Conservation (phyloP, 2,113 vertebrate genomes). For the Sebastes fasciatus region DNA sequence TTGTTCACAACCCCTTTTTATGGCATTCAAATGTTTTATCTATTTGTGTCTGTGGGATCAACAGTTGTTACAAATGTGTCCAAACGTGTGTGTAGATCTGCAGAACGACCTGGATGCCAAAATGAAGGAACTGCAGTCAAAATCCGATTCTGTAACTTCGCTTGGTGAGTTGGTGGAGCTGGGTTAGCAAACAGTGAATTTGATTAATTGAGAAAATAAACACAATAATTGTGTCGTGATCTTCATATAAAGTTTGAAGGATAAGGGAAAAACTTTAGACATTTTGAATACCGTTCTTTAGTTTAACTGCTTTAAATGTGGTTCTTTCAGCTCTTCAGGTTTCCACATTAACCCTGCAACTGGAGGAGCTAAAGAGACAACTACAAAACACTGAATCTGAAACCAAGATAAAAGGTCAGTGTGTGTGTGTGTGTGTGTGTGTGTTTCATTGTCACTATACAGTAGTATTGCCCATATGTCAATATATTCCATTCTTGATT, state of each 20-base stretch:
- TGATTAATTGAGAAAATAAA: neutral
- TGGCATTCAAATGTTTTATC: neutral
- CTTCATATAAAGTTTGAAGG: neutral
- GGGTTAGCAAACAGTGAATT: neutral
- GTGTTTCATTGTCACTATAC: neutral
- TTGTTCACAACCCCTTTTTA: neutral
- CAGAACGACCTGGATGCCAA: constrained; percentile 49
- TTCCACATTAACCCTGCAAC: constrained; percentile 40
- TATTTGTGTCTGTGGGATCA: neutral
- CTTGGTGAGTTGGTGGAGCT: constrained; percentile 49
- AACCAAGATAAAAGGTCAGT: constrained; percentile 43
- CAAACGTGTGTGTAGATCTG: constrained; percentile 34
- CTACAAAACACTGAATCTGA: constrained; percentile 28
- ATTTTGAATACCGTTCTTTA: neutral
- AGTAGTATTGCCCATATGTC: neutral
- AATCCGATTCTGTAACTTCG: constrained; percentile 37
- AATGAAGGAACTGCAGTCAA: constrained; percentile 35
- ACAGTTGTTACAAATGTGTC: neutral
- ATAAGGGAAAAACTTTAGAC: neutral
- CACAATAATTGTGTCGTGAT: neutral
- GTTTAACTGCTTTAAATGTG: neutral
- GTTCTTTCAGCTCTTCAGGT: constrained; percentile 62
- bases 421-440: neutral
- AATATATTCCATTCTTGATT: neutral
- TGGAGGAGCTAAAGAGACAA: constrained; percentile 41